Conservation (phyloP, 2,113 vertebrate genomes). For the Neopipo cinnamomea region DNA sequence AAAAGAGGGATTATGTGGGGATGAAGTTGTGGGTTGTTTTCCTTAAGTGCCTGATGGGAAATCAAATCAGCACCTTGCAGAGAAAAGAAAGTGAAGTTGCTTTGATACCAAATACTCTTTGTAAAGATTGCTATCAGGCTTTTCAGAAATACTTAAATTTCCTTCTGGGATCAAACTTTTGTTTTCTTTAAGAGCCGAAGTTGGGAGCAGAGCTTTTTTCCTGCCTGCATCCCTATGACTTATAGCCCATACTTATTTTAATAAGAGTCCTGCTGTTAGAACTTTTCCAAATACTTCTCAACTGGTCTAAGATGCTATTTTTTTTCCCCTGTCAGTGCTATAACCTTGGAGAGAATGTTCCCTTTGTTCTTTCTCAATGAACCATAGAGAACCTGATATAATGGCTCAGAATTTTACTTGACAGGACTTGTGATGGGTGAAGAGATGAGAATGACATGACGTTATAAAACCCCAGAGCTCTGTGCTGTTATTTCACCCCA, state of each 20-base stretch:
- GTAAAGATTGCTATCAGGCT: background rate
- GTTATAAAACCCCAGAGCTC: slow-evolving; percentile 18
- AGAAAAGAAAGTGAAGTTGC: background rate
- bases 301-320: background rate
- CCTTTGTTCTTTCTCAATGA: slow-evolving; percentile 64
- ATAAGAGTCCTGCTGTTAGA: slow-evolving; percentile 50
- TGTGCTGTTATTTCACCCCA: background rate
- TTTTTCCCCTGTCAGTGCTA: background rate
- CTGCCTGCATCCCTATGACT: slow-evolving; percentile 24
- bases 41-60: background rate
- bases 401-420: slow-evolving; percentile 46
- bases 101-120: background rate
- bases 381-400: slow-evolving; percentile 49
- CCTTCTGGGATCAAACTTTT: background rate
- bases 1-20: background rate
- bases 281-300: slow-evolving; percentile 34
- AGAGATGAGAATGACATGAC: background rate
- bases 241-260: slow-evolving; percentile 28
- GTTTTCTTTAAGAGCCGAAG: slow-evolving; percentile 24
- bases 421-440: slow-evolving; percentile 26
- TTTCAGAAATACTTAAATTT: slow-evolving; percentile 23
- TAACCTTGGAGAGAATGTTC: slow-evolving; percentile 54
- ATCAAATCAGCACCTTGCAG: slow-evolving; percentile 16
- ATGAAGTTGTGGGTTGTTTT: background rate
- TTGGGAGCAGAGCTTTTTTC: background rate